Conservation (phyloP, 2,113 vertebrate species). For the Canis aureus region DNA sequence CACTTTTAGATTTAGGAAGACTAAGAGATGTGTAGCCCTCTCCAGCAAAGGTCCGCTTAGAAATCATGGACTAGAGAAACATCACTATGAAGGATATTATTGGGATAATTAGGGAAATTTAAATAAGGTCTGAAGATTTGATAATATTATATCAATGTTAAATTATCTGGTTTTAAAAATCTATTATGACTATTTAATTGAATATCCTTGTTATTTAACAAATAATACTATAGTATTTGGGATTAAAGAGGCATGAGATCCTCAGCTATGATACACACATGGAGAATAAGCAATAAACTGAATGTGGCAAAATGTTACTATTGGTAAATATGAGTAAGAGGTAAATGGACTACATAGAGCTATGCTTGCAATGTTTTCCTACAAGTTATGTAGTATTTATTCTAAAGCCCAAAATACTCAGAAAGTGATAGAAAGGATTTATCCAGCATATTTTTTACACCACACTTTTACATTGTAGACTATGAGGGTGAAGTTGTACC, state of each 20-base stretch:
- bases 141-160: not conserved
- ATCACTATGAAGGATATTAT: not conserved
- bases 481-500: not conserved
- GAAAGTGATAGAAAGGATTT: not conserved
- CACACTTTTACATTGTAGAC: not conserved
- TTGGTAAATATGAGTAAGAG: not conserved
- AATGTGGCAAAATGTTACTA: not conserved
- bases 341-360: not conserved
- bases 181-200: not conserved
- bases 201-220: not conserved
- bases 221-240: not conserved
- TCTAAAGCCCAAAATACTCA: not conserved
- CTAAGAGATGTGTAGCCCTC: not conserved
- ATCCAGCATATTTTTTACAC: not conserved
- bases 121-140: not conserved
- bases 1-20: not conserved
- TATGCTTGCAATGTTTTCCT: not conserved
- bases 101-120: not conserved
- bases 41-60: not conserved
- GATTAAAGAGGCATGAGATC: not conserved
- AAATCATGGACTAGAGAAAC: not conserved
- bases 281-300: not conserved
- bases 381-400: not conserved
- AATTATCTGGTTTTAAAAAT: not conserved
- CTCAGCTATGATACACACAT: not conserved